Conservation (phyloP, 2,113 vertebrate species). For the Vireo altiloquus region DNA sequence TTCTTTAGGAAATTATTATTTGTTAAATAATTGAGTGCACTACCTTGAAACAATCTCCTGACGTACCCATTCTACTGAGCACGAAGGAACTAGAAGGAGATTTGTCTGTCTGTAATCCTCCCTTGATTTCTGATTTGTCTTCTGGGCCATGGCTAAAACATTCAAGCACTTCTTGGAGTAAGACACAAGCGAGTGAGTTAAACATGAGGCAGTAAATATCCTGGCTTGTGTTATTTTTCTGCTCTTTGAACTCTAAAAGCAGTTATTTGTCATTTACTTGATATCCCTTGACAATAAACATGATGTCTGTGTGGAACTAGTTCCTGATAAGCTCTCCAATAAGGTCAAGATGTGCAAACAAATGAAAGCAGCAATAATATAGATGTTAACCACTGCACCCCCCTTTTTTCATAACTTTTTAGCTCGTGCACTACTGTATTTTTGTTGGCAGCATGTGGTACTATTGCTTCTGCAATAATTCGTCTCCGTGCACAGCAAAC, state of each 20-base stretch:
- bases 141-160: neutral
- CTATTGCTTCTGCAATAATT: conserved; percentile 49
- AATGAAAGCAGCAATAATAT: conserved; percentile 53
- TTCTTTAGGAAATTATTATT: neutral
- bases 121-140: neutral
- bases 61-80: neutral
- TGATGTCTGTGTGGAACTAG: conserved; percentile 20
- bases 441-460: conserved; percentile 41
- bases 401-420: neutral
- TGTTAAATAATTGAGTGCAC: neutral
- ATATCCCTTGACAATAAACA: conserved; percentile 46
- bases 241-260: conserved; percentile 53
- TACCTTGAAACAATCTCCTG: neutral
- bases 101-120: neutral
- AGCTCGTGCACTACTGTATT: conserved; percentile 12
- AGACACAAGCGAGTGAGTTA: neutral
- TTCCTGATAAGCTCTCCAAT: conserved; percentile 49
- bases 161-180: neutral
- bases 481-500: conserved; percentile 27
- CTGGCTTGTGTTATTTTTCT: conserved; percentile 39
- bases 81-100: fast-evolving
- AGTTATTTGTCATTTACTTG: conserved; percentile 60
- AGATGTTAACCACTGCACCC: conserved; percentile 42
- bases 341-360: conserved; percentile 40
- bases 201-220: conserved; percentile 37